Conservation (phyloP, 2,888 invertebrate genomes). For the Andrena flavipes region DNA sequence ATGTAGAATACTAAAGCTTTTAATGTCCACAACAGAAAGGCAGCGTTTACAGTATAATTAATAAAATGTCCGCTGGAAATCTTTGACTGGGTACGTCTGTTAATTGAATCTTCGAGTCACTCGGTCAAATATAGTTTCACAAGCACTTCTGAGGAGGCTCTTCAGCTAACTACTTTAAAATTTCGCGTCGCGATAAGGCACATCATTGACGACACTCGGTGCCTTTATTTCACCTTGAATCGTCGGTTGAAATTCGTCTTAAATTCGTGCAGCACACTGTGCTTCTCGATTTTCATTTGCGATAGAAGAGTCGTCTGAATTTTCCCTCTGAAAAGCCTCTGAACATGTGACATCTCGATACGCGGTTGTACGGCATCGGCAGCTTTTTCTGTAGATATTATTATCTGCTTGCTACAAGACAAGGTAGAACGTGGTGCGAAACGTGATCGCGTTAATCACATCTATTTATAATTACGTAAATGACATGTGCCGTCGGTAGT, state of each 20-base stretch:
- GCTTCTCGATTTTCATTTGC: too few relatives aligned
- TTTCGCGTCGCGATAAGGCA: conserved; percentile 22
- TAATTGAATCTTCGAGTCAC: conserved; percentile 7
- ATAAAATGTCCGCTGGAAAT: neutral
- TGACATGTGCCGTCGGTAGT: conserved; percentile 41
- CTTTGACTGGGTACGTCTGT: conserved; percentile 1
- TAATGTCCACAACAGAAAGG: neutral
- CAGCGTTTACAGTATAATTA: neutral
- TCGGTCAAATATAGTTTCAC: conserved; percentile 7
- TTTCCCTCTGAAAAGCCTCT: neutral
- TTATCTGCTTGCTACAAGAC: conserved; percentile 13
- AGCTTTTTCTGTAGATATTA: neutral
- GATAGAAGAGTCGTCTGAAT: neutral
- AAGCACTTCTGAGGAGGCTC: conserved; percentile 10
- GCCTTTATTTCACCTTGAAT: conserved; percentile 6
- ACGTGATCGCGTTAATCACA: conserved; percentile 63
- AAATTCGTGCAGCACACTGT: neutral
- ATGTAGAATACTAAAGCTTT: neutral
- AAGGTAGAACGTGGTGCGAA: conserved; percentile 38
- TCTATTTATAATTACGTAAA: conserved; percentile 75
- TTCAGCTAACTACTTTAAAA: conserved; percentile 19
- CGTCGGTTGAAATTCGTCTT: neutral
- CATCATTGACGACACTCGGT: conserved; percentile 15
- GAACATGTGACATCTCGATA: neutral
- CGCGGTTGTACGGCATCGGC: neutral